These are phyloP conservation scores for Gadopsis marmoratus DNA, from an alignment of 2,797 vertebrate genomes.

Conservation along the genomic window DNA sequence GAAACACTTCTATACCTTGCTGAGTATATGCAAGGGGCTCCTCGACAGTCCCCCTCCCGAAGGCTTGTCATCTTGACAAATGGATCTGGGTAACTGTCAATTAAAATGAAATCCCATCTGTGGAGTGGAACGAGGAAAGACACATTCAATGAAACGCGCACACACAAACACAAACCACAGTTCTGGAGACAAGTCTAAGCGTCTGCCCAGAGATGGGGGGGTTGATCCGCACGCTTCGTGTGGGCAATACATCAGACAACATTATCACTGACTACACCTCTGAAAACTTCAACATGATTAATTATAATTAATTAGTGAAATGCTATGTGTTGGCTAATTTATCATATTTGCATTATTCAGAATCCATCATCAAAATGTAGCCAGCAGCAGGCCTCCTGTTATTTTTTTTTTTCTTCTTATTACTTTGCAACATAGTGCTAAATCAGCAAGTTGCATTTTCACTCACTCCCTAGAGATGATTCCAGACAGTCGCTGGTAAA, in stretches of 20 bases:
- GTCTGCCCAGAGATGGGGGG: slow-evolving; percentile 69
- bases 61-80: slow-evolving; percentile 80
- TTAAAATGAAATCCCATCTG: slow-evolving; percentile 85
- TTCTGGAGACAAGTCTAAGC: slow-evolving; percentile 60
- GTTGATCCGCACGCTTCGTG: slow-evolving; percentile 75
- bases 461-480: slow-evolving; percentile 58
- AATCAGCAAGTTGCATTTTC: slow-evolving; percentile 79
- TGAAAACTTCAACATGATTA: slow-evolving; percentile 83
- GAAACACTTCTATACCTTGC: slow-evolving; percentile 48
- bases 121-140: slow-evolving; percentile 73
- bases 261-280: slow-evolving; percentile 81
- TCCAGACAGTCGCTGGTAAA: slow-evolving; percentile 69
- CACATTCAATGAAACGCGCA: slow-evolving; percentile 62
- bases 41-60: slow-evolving; percentile 49
- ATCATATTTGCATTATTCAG: slow-evolving; percentile 86
- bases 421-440: slow-evolving; percentile 61
- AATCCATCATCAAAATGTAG: slow-evolving; percentile 81
- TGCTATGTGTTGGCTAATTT: slow-evolving; percentile 79
- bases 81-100: slow-evolving; percentile 84
- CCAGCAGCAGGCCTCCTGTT: slow-evolving; percentile 62
- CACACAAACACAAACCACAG: slow-evolving; percentile 38
- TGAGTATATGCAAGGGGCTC: slow-evolving; percentile 50
- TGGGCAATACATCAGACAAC: slow-evolving; percentile 82
- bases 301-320: slow-evolving; percentile 85
- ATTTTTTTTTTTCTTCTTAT: slow-evolving; percentile 29